Percentiles rank a stretch among this genome's conserved stretches.
Conservation (phyloP, 2,888 invertebrate genomes). For the Rotaria magnacalcarata region DNA sequence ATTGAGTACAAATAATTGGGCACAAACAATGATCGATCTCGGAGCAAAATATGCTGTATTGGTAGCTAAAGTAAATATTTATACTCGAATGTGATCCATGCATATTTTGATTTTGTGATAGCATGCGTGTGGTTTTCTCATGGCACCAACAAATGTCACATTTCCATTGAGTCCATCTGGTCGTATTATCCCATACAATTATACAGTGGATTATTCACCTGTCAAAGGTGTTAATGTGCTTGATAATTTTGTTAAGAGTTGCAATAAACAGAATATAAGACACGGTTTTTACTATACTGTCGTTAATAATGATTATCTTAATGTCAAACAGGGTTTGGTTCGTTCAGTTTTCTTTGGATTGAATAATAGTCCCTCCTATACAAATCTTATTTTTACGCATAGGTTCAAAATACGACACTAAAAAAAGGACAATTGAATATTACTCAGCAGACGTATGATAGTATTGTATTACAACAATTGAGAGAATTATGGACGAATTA, state of each 20-base stretch:
- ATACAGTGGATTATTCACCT: conserved; percentile 2
- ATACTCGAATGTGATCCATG: background rate
- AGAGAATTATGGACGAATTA: conserved; percentile 7
- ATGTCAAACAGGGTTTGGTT: background rate
- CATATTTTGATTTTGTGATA: background rate
- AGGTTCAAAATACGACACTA: conserved; percentile 8
- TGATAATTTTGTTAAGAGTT: conserved; percentile 4
- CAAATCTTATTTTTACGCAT: no score
- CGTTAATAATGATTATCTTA: background rate
- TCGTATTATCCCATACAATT: background rate
- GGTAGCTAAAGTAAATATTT: background rate
- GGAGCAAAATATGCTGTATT: background rate
- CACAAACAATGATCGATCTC: background rate
- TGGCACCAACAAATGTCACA: background rate
- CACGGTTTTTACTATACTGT: background rate
- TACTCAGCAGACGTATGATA: background rate
- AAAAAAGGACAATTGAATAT: background rate
- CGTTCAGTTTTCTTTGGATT: background rate
- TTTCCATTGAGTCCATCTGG: conserved; percentile 25
- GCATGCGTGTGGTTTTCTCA: background rate
- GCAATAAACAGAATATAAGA: background rate
- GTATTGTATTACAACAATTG: background rate
- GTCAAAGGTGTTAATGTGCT: conserved; percentile 14
- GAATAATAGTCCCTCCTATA: no score
- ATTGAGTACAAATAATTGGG: background rate